Evolutionary conservation across 2,797 vertebrate species (phyloP).

Genomic region (Cryptoprocta ferox): DNA sequence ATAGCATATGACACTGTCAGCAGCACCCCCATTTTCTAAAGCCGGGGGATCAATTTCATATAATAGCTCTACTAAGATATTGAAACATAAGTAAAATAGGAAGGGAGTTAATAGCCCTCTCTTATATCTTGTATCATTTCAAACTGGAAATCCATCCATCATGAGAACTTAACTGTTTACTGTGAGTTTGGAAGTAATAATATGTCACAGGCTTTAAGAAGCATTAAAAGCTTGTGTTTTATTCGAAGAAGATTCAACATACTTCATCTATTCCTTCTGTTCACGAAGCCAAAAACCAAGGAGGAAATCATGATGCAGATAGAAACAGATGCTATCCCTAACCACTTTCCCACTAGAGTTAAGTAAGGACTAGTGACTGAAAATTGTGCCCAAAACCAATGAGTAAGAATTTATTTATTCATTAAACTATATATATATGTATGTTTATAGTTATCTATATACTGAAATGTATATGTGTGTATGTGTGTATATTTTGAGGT

Average conservation of each 20-base stretch:
- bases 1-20: neutral
- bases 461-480: neutral
- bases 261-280: neutral
- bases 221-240: conserved; percentile 12
- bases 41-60: conserved; percentile 48
- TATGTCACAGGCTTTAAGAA: conserved; percentile 1
- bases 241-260: neutral
- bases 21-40: conserved; percentile 52
- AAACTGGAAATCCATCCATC: conserved; percentile 53
- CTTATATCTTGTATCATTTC: conserved; percentile 20
- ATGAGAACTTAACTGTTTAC: neutral
- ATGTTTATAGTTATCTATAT: neutral
- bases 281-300: neutral
- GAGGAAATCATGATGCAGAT: neutral
- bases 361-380: neutral
- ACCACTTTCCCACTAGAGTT: neutral
- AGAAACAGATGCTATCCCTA: neutral
- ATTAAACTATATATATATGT: too few relatives aligned
- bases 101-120: neutral
- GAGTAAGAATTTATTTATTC: neutral
- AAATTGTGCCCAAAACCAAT: neutral
- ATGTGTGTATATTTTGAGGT: neutral
- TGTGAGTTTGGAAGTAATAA: neutral
- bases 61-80: conserved; percentile 60
- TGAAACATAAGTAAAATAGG: conserved; percentile 65